These are phyloP conservation scores for Noctua pronuba DNA, from an alignment of 2,888 invertebrate genomes.

Conservation along the genomic window DNA sequence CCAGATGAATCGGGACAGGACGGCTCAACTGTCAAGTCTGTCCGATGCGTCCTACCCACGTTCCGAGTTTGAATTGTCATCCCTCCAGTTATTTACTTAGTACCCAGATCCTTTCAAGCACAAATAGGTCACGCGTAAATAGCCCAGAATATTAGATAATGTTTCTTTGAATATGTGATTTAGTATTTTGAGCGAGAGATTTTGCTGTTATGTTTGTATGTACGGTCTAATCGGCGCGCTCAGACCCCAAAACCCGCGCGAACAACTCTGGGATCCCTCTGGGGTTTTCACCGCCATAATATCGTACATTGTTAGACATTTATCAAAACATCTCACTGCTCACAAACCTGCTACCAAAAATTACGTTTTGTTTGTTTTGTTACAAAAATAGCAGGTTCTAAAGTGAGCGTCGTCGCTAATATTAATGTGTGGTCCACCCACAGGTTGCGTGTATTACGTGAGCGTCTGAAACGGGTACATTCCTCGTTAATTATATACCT, in stretches of 20 bases:
- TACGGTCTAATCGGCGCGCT: conserved; percentile 39
- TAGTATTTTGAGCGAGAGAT: conserved; percentile 34
- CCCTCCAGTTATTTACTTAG: conserved; percentile 52
- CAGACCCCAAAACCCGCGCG: conserved; percentile 1
- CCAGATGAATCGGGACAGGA: conserved; percentile 26
- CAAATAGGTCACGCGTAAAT: conserved; percentile 47
- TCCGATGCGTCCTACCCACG: conserved; percentile 50
- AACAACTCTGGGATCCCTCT: conserved; percentile 16
- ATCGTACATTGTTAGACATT: conserved; percentile 38
- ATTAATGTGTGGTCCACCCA: conserved; percentile 70
- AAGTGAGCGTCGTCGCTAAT: conserved; percentile 49
- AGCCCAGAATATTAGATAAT: conserved; percentile 45
- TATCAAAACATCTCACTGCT: conserved; percentile 38
- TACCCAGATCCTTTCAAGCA: conserved; percentile 37
- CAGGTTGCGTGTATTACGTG: conserved; percentile 68
- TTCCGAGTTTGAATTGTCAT: conserved; percentile 50
- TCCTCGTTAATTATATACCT: conserved; percentile 68
- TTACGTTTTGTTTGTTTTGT: conserved; percentile 37
- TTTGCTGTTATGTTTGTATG: conserved; percentile 38
- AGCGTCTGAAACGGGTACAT: conserved; percentile 61
- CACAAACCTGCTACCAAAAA: conserved; percentile 14
- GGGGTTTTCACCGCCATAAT: conserved; percentile 38
- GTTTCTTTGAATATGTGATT: conserved; percentile 37
- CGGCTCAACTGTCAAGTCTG: conserved; percentile 33
- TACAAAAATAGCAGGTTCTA: conserved; percentile 46